Conservation (phyloP, 2,113 vertebrate species). For the Proterorhinus semilunaris region DNA sequence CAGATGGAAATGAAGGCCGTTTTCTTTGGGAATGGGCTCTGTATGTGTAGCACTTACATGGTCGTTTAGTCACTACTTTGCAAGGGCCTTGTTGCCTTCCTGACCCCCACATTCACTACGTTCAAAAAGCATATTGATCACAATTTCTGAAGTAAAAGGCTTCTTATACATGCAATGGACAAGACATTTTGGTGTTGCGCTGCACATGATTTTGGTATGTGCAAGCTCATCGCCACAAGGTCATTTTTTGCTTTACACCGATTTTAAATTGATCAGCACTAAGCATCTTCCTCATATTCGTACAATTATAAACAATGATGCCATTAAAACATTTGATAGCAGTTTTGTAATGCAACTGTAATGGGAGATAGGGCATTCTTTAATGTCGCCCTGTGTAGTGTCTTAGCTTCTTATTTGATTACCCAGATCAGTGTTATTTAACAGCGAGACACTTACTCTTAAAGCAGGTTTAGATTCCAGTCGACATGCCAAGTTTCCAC, state of each 20-base stretch:
- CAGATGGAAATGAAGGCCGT: not conserved
- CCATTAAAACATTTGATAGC: not conserved
- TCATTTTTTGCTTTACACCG: slow-evolving; percentile 38
- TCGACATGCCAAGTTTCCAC: slow-evolving; percentile 43
- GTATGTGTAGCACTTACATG: not conserved
- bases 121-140: slow-evolving; percentile 34
- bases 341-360: not conserved
- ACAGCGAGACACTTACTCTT: slow-evolving; percentile 21
- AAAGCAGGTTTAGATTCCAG: slow-evolving; percentile 34
- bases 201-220: not conserved
- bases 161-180: not conserved
- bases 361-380: not conserved
- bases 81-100: slow-evolving; percentile 51
- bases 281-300: not conserved
- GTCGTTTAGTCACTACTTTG: slow-evolving; percentile 24
- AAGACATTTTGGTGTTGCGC: not conserved
- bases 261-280: slow-evolving; percentile 40
- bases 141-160: not conserved
- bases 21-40: too few relatives aligned
- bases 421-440: slow-evolving; percentile 21
- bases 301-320: slow-evolving; percentile 14
- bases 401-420: slow-evolving; percentile 17
- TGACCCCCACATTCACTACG: slow-evolving; percentile 47
- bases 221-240: slow-evolving; percentile 31
- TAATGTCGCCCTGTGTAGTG: not conserved